These are phyloP conservation scores for Channa maculata DNA, from an alignment of 2,113 vertebrate genomes.

Conservation along the genomic window DNA sequence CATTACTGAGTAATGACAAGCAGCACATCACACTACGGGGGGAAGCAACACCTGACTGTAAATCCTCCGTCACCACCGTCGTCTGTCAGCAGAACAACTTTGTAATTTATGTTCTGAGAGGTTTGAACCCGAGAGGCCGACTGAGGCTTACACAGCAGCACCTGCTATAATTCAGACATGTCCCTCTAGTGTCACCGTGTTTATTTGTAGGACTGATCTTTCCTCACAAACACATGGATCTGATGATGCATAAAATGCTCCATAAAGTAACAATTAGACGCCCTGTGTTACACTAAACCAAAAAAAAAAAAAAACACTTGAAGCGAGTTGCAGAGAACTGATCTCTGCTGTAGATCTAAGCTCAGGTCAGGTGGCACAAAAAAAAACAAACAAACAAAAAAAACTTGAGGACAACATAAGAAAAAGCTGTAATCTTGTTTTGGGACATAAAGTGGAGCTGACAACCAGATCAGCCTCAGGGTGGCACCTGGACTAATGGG, in stretches of 20 bases:
- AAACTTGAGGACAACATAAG: neutral
- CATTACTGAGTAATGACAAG: neutral
- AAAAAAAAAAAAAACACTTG: too few relatives aligned
- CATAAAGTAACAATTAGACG: too few relatives aligned
- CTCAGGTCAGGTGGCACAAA: too few relatives aligned
- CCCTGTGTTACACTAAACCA: too few relatives aligned
- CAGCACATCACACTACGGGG: neutral
- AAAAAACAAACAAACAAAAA: too few relatives aligned
- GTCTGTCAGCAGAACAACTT: neutral
- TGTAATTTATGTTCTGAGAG: neutral
- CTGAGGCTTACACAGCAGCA: slow-evolving; percentile 19
- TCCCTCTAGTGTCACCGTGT: too few relatives aligned
- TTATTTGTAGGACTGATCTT: too few relatives aligned
- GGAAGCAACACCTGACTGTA: neutral
- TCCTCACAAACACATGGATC: too few relatives aligned
- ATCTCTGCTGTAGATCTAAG: neutral
- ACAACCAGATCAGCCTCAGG: slow-evolving; percentile 29
- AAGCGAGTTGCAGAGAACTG: too few relatives aligned
- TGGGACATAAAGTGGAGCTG: neutral
- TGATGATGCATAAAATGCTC: too few relatives aligned
- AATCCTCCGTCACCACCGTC: neutral
- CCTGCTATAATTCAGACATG: too few relatives aligned
- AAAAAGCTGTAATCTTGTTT: neutral
- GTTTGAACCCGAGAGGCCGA: neutral
- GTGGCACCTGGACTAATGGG: neutral